Evolutionary conservation across 2,113 vertebrate species (phyloP).

Genomic region (Hirundichthys speculiger): DNA sequence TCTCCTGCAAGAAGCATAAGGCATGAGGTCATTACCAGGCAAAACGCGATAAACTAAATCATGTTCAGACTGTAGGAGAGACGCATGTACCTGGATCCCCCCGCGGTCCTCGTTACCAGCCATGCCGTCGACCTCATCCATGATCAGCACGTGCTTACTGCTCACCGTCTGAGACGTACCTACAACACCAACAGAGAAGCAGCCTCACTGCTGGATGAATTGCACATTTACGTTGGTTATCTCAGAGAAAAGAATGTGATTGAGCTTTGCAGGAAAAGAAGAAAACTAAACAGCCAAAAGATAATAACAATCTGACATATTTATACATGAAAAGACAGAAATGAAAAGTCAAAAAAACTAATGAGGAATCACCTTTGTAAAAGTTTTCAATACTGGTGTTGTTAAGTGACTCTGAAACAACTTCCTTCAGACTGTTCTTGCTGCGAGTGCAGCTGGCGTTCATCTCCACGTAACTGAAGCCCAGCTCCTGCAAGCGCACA

Average conservation of each 20-base stretch:
- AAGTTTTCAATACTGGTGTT: constrained; percentile 97
- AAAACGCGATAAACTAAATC: background rate
- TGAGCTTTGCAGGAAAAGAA: no score
- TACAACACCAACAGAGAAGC: constrained; percentile 52
- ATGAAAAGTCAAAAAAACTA: background rate
- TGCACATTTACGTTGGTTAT: no score
- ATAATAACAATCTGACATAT: background rate
- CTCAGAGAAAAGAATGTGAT: no score
- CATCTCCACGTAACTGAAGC: constrained; percentile 94
- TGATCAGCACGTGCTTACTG: constrained; percentile 90
- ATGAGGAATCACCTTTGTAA: constrained; percentile 82
- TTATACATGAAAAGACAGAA: no score
- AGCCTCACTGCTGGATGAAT: no score
- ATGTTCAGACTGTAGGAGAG: background rate
- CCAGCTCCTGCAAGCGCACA: constrained; percentile 84
- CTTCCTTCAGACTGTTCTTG: constrained; percentile 91
- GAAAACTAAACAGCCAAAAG: no score
- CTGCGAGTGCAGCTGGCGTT: constrained; percentile 96
- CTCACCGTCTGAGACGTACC: constrained; percentile 85
- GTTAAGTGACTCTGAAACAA: constrained; percentile 91
- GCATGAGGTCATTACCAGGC: background rate
- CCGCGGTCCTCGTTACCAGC: constrained; percentile 96
- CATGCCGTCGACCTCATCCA: constrained; percentile 99
- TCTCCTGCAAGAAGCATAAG: constrained; percentile 80
- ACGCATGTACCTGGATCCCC: constrained; percentile 89